Evolutionary conservation across 2,797 vertebrate species (phyloP), one percentile per base, ranked within the genome.

Genomic region (Catamblyrhynchus diadema): DNA sequence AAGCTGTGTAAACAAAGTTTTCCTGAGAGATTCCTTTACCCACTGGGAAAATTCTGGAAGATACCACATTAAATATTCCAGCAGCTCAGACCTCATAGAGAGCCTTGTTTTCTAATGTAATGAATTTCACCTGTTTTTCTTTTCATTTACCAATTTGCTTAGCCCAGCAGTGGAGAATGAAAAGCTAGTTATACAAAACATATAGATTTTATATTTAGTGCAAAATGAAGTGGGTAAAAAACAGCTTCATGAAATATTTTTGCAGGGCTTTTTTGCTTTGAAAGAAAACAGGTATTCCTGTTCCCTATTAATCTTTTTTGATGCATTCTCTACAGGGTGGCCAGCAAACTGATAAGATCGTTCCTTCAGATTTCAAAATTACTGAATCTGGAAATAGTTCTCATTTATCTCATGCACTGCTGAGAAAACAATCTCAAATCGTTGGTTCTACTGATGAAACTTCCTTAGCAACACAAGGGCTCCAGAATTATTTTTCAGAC

Each of bases 351-450:
- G 91, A 94, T 94, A 96, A 94, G 94, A 96, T 95, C 75, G 37
- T 95, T 96, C 91, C 94, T 91, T 94, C 94, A 90, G 93, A 95
- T 94, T 95, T 96, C 94, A 96, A 95, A 95, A 96, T 96, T 96
- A 96, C 93, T 88, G 89, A 88, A 93, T 95, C 94, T 96, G 94
- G 95, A 94, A 95, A 95, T 83, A 88, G 94, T 96, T 86, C 95
- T 91, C 95, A 94, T 96, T 96, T 95, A 96, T 96, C 96, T 96
- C 95, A 75, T 91, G 94, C 80, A 47, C 94, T 72, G 93, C 95
- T 96, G 93, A 94, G 94, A 94, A 96, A 96, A 96, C 96, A 96
- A 94, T 94, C 91, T 96, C 80, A 86, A 86, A 83, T 81, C 51
- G 21, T 81, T 93, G 95, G 80, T 94, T 91, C 93, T 88, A 62